Evolutionary conservation across 2,797 vertebrate species (phyloP).

Genomic region (Onychomys torridus): DNA sequence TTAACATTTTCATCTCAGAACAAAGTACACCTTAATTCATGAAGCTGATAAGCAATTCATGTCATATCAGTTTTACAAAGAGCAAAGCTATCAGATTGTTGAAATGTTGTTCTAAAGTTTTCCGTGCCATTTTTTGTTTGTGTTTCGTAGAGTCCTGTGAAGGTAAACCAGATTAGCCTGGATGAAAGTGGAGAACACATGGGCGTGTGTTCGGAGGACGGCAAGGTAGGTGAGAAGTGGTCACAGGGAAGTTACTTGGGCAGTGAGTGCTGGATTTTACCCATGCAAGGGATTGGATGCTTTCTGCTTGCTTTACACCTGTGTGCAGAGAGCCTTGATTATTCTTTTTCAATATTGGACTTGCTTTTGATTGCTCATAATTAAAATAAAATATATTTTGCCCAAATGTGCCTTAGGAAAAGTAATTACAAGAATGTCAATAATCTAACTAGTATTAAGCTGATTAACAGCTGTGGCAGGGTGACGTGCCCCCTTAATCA

Average conservation of each 20-base stretch:
- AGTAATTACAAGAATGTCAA: conserved; percentile 91
- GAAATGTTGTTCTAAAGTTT: conserved; percentile 54
- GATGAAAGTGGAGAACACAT: conserved; percentile 98
- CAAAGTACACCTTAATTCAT: neutral
- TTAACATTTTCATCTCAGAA: conserved; percentile 36
- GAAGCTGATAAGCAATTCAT: neutral
- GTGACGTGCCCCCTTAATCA: conserved; percentile 88
- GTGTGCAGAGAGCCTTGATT: conserved; percentile 58
- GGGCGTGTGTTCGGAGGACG: conserved; percentile 99
- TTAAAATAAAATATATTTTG: conserved; percentile 89
- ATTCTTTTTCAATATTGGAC: conserved; percentile 75
- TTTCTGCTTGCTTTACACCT: conserved; percentile 2
- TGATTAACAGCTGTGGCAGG: conserved; percentile 90
- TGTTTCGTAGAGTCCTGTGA: conserved; percentile 94
- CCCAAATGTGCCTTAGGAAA: conserved; percentile 87
- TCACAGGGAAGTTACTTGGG: neutral
- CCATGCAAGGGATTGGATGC: neutral
- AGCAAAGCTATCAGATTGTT: conserved; percentile 1
- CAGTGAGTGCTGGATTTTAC: neutral
- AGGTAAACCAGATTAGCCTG: conserved; percentile 99
- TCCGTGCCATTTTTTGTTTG: conserved; percentile 59
- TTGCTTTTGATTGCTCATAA: conserved; percentile 84
- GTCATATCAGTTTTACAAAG: conserved; percentile 1
- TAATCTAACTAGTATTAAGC: conserved; percentile 89
- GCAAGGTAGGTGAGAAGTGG: conserved; percentile 91